Conservation (phyloP, 2,113 vertebrate species). For the Nestor notabilis region DNA sequence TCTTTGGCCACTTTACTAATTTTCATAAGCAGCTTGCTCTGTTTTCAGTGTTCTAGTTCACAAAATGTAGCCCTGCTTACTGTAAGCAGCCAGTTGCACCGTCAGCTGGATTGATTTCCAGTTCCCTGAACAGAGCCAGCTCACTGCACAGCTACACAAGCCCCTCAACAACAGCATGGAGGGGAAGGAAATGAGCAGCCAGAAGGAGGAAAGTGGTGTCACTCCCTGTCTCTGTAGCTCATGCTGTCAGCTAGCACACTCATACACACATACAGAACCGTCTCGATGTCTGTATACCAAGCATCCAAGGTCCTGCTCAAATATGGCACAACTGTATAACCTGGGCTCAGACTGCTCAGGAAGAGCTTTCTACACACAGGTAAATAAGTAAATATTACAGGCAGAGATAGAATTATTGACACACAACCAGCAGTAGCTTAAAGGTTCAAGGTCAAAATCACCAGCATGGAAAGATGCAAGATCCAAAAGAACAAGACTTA, state of each 20-base stretch:
- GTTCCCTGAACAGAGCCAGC: accelerated
- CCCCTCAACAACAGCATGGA: accelerated
- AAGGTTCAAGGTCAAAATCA: neutral
- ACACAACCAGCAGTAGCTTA: neutral
- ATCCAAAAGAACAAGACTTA: neutral
- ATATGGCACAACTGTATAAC: neutral
- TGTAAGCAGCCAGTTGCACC: neutral
- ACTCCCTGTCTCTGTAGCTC: neutral
- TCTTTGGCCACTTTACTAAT: neutral
- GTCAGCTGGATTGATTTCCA: neutral
- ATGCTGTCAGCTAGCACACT: neutral
- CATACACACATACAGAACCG: accelerated
- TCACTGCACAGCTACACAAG: neutral
- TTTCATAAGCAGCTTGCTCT: neutral
- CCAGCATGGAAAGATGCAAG: neutral
- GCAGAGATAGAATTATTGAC: neutral
- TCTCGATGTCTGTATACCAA: neutral
- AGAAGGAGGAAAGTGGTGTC: neutral
- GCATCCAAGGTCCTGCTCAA: neutral
- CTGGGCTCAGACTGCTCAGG: neutral
- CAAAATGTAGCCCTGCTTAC: neutral
- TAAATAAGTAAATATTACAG: neutral
- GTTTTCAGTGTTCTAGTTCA: neutral
- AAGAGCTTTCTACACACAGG: neutral
- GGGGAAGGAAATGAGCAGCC: accelerated